Evolutionary conservation across 1,140 invertebrate genomes (phyloP).

Genomic region (Orchestia grillus): DNA sequence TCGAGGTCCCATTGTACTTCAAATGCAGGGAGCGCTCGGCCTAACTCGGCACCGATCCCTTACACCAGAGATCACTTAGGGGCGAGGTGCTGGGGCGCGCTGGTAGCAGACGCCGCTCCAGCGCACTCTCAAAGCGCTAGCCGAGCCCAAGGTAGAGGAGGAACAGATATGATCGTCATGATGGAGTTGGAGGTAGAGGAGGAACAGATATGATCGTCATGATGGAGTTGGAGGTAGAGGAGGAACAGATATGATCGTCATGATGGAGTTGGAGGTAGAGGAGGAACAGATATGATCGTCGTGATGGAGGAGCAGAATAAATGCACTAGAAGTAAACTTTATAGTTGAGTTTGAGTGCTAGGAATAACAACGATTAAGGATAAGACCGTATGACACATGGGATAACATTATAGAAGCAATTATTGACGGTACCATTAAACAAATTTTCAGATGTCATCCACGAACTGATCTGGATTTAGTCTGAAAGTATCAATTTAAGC

Average conservation of each 20-base stretch:
- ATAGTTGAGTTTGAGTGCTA: too few relatives aligned
- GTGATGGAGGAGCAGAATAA: too few relatives aligned
- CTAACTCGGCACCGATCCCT: slow-evolving; percentile 16
- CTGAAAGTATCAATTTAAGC: too few relatives aligned
- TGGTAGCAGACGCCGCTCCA: neutral
- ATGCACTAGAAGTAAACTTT: too few relatives aligned
- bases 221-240: neutral
- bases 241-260: neutral
- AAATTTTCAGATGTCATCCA: too few relatives aligned
- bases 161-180: neutral
- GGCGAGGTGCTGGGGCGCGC: neutral
- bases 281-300: too few relatives aligned
- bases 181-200: neutral
- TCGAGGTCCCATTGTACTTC: neutral
- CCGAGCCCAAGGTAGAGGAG: neutral
- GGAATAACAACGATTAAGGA: too few relatives aligned
- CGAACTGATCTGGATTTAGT: too few relatives aligned
- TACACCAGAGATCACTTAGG: slow-evolving; percentile 19
- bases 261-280: neutral
- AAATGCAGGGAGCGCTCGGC: neutral
- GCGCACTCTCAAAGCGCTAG: neutral
- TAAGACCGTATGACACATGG: too few relatives aligned
- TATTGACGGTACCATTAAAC: too few relatives aligned
- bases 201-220: neutral
- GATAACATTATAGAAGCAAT: too few relatives aligned